phyloP scores from a whole-genome alignment of 2,888 invertebrate species.

The Alsophila aescularia region DNA sequence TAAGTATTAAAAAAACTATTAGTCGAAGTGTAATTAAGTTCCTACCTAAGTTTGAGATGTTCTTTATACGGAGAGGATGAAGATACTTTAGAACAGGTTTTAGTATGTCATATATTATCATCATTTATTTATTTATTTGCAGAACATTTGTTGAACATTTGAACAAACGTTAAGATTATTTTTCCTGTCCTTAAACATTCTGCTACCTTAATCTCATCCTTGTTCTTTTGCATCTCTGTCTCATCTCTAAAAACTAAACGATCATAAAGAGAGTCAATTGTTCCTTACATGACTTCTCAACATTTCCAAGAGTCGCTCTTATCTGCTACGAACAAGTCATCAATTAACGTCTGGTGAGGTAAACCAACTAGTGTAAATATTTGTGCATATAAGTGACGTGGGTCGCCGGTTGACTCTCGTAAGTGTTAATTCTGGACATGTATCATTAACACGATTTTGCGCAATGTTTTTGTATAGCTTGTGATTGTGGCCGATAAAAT shows the following conservation, averaged over 20 bases:
- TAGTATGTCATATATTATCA: too few relatives aligned
- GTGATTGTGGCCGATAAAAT: background rate
- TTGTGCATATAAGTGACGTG: slow-evolving; percentile 38
- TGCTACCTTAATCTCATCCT: too few relatives aligned
- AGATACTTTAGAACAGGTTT: too few relatives aligned
- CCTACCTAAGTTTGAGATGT: too few relatives aligned
- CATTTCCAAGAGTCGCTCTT: slow-evolving; percentile 27
- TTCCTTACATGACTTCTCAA: background rate
- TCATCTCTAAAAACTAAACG: background rate
- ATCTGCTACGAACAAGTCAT: slow-evolving; percentile 38
- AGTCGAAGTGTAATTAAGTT: too few relatives aligned
- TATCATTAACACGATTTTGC: slow-evolving; percentile 43
- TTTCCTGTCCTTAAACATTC: too few relatives aligned
- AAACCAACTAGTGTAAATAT: slow-evolving; percentile 39
- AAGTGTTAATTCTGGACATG: slow-evolving; percentile 43
- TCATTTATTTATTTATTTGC: too few relatives aligned
- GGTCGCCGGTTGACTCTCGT: slow-evolving; percentile 16
- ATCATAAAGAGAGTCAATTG: slow-evolving; percentile 15
- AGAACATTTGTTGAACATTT: too few relatives aligned
- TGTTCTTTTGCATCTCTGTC: background rate
- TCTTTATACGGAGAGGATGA: too few relatives aligned
- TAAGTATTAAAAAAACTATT: too few relatives aligned
- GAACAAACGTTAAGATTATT: too few relatives aligned
- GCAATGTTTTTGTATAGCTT: slow-evolving; percentile 25
- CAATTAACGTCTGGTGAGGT: slow-evolving; percentile 42